Evolutionary conservation across 2,888 invertebrate species (phyloP).

Genomic region (Orchesellides sinensis): DNA sequence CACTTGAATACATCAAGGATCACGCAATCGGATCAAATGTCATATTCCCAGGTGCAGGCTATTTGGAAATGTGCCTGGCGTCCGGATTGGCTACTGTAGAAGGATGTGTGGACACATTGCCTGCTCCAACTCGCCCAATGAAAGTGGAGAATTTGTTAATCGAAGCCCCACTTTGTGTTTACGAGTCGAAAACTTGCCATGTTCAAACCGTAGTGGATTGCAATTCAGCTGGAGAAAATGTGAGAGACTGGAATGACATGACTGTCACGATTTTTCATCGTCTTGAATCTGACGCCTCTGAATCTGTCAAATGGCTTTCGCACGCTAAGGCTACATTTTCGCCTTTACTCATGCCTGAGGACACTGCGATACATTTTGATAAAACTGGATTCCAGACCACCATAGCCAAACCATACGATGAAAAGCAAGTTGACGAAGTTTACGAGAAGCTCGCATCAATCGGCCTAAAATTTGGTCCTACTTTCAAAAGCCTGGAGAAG

Average conservation of each 20-base stretch:
- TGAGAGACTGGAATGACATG: slow-evolving; percentile 21
- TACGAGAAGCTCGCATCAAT: slow-evolving; percentile 39
- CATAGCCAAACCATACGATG: too few relatives aligned
- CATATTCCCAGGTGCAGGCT: too few relatives aligned
- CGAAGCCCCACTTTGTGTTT: slow-evolving; percentile 29
- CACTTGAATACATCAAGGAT: slow-evolving; percentile 33
- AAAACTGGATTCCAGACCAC: too few relatives aligned
- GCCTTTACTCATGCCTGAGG: too few relatives aligned
- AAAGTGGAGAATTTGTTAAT: slow-evolving; percentile 52
- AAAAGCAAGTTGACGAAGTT: too few relatives aligned
- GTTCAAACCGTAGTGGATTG: neutral
- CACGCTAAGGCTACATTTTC: slow-evolving; percentile 48
- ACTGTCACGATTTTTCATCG: slow-evolving; percentile 10
- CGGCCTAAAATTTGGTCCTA: slow-evolving; percentile 43
- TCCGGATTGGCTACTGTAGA: slow-evolving; percentile 37
- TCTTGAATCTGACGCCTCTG: neutral
- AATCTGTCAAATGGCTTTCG: slow-evolving; percentile 20
- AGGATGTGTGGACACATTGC: neutral
- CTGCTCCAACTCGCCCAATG: slow-evolving; percentile 25
- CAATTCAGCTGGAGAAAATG: too few relatives aligned
- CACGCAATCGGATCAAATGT: slow-evolving; percentile 46
- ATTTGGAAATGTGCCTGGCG: slow-evolving; percentile 46
- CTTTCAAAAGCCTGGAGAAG: neutral
- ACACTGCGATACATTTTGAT: too few relatives aligned
- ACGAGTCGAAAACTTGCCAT: neutral